Base-by-base conservation (phyloP, 2,113 vertebrate species). In the Hyaena hyaena region DNA sequence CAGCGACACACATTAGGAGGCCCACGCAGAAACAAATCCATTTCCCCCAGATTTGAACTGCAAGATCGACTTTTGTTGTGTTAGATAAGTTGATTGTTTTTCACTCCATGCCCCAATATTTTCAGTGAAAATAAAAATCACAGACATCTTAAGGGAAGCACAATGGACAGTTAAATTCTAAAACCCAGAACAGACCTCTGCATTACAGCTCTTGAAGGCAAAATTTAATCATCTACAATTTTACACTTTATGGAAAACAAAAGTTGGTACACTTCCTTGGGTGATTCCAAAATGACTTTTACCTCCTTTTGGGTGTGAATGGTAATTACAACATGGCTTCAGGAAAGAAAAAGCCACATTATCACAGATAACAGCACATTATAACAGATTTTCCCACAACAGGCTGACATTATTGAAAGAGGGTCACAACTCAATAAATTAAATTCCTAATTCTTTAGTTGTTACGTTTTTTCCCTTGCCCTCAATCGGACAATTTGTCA, bases 11-110 rank as follows among this genome's bases (percentile, higher is more conserved):
- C 1, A 2, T 63, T 12, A 69, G 15, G 19, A 91, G 80, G 28
- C 33, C 35, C 5, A 28, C 0, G 2, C 8, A 74, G 26, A 50
- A 12, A 7, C 9, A 2, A 24, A 10, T 58, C 23, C 3, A 0
- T 31, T 33, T 26, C 2, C 69, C 33, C 17, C 0, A 15, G 0
- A 48, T 33, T 71, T 35, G 66, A 8, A 79, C 14, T 16, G 5
- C 69, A 65, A 69, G 9, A 21, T 53, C 55, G 65, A 9, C 31
- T 31, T 68, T 28, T 0, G 4, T 17, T 69, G 45, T 77, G 10
- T 33, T 7, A 61, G 6, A 16, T 17, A 33, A 79, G 19, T 43
- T 24, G 23, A 31, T 2, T 2, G 4, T 84, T 50, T 83, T n/a
- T 50, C 24, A 76, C 31, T 63, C 6, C 3, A 39, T 33, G 21